Conservation (phyloP, 2,113 vertebrate genomes). For the Erythrolamprus reginae region DNA sequence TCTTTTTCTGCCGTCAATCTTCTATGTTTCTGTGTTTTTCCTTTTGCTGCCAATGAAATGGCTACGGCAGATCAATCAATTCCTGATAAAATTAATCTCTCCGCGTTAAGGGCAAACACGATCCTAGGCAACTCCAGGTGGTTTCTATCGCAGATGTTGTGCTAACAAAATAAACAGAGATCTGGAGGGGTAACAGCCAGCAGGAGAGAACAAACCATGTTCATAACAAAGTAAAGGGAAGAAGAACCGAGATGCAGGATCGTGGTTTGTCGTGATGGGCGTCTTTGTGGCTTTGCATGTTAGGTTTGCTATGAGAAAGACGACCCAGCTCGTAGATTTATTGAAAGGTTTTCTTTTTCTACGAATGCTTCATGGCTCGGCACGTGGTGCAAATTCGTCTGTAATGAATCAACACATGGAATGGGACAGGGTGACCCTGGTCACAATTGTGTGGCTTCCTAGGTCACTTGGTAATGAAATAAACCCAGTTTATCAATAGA, state of each 20-base stretch:
- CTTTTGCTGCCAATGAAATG: background rate
- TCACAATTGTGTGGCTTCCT: background rate
- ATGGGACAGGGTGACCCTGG: background rate
- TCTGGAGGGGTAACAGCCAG: background rate
- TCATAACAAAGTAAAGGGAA: background rate
- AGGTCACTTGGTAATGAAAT: background rate
- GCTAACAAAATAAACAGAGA: background rate
- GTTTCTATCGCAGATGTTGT: background rate
- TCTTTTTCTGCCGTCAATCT: too few relatives aligned
- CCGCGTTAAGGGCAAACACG: background rate
- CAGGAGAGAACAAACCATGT: background rate
- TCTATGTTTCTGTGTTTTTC: too few relatives aligned
- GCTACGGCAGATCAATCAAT: background rate
- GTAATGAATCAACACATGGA: background rate
- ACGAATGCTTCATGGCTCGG: background rate
- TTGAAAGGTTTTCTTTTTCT: background rate
- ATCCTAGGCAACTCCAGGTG: background rate
- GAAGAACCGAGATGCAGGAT: background rate
- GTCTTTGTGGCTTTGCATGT: background rate
- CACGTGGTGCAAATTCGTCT: background rate
- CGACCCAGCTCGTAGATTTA: background rate
- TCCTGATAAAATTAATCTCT: background rate
- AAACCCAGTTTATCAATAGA: background rate
- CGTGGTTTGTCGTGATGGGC: background rate
- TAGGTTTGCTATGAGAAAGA: background rate